Evolutionary conservation across 2,113 vertebrate genomes (phyloP).

Genomic region (Fukomys damarensis): DNA sequence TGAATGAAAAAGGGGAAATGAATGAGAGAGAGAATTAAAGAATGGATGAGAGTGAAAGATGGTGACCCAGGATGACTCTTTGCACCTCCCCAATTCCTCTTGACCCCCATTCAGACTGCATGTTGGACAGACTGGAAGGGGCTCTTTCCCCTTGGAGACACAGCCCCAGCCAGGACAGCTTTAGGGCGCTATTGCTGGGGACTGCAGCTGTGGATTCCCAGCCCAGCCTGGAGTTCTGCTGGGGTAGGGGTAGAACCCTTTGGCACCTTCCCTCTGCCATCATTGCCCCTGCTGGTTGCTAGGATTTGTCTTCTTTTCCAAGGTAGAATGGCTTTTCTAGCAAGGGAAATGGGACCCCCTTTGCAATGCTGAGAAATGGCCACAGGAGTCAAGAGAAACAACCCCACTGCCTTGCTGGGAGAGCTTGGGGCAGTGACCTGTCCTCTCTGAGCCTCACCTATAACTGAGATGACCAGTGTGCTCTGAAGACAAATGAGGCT

Average conservation of each 20-base stretch:
- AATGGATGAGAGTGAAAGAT: not conserved
- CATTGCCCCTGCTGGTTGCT: constrained; percentile 37
- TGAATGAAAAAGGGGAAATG: not conserved
- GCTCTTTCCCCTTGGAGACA: not conserved
- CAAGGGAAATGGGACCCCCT: not conserved
- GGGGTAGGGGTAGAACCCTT: not conserved
- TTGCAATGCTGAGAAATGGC: not conserved
- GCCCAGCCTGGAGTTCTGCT: not conserved
- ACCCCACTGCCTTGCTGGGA: not conserved
- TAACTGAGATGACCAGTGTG: not conserved
- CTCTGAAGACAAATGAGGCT: not conserved
- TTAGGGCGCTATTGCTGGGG: not conserved
- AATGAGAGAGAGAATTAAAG: not conserved
- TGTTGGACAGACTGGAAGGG: not conserved
- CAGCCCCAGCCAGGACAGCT: not conserved
- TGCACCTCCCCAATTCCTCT: not conserved
- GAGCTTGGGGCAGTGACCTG: not conserved
- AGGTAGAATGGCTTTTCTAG: not conserved
- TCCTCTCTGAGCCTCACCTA: not conserved
- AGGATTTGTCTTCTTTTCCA: not conserved
- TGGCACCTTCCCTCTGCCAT: not conserved
- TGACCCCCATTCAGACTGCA: too few relatives aligned
- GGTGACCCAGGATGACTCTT: not conserved
- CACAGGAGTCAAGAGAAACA: not conserved
- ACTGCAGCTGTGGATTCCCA: not conserved